Evolutionary conservation across 2,797 vertebrate genomes (phyloP), one percentile per base, ranked within the genome.

Genomic region (Furcifer pardalis): DNA sequence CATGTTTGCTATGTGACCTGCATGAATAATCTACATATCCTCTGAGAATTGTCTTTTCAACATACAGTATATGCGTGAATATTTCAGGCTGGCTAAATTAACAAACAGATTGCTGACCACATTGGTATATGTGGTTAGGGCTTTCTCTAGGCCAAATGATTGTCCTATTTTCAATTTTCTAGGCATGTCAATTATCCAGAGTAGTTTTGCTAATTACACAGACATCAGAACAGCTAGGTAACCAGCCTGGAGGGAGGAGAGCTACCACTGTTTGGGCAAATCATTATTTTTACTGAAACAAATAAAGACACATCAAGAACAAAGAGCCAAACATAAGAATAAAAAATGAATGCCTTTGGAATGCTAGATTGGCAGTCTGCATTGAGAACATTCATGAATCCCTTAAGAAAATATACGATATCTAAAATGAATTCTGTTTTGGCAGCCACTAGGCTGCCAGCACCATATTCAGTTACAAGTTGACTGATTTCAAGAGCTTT

Each of bases 141-240:
- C 52, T 89, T 93, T 94, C 95, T 90, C 88, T 84, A 87, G 82
- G 92, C 89, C 92, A 89, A 92, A 92, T 94, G n/a, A 94, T 92
- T 92, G 78, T 90, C 82, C 69, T 79, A 52, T 94, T 95, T 94
- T 95, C 94, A 94, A 93, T 95, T 95, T 94, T 73, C 86, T 89
- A 82, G 88, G 84, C 84, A 84, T 95, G 90, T 79, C 90, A 91
- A 87, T 95, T 93, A 94, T 91, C 86, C 93, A 75, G 87, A 94
- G 89, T 91, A 74, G 68, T 90, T 94, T 94, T 94, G 94, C 93
- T 95, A 95, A 95, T 95, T 95, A 90, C 49, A 2, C 81, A 80
- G 83, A 89, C 89, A 92, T 93, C 93, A 94, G 82, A 84, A 85
- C 79, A 91, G 87, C 84, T 87, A 86, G 89, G 87, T 92, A 91